These are phyloP conservation scores for Pangasius krempfi DNA, from an alignment of 2,797 vertebrate species.

Conservation along the genomic window DNA sequence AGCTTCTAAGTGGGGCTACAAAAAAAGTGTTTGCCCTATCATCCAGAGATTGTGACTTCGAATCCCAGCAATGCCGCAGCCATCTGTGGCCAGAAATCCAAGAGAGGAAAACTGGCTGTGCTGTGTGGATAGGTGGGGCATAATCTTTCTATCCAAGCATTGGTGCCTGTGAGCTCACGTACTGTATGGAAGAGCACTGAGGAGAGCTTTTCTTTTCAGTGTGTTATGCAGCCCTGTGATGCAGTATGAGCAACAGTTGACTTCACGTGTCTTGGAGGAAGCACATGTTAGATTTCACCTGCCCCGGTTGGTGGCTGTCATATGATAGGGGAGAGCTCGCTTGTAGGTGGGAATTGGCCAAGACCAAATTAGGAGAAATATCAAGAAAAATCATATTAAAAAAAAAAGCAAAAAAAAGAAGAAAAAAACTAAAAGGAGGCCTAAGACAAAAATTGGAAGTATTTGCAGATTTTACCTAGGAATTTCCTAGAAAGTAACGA, in stretches of 20 bases:
- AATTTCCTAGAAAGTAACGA: conserved; percentile 36
- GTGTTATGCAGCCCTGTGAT: not conserved
- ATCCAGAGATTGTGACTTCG: not conserved
- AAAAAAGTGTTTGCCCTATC: not conserved
- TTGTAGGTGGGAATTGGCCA: not conserved
- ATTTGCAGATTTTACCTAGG: conserved; percentile 21
- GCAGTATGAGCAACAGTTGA: not conserved
- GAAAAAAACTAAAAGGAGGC: not conserved
- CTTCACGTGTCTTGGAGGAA: not conserved
- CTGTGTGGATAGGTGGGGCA: not conserved
- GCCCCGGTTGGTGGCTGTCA: not conserved
- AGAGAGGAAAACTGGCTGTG: not conserved
- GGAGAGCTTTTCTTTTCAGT: not conserved
- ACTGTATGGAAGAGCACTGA: not conserved
- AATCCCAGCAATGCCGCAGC: not conserved
- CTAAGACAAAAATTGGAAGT: not conserved
- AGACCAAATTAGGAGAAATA: not conserved
- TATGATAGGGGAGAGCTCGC: not conserved
- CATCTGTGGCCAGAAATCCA: not conserved
- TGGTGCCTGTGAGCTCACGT: not conserved
- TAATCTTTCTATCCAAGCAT: too few relatives aligned
- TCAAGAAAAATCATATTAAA: not conserved
- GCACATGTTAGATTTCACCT: not conserved
- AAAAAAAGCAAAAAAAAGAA: not conserved
- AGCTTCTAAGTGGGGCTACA: not conserved